Percentiles rank a stretch among this genome's conserved stretches.
Conservation (phyloP, 2,113 vertebrate species). For the Loxodonta africana region DNA sequence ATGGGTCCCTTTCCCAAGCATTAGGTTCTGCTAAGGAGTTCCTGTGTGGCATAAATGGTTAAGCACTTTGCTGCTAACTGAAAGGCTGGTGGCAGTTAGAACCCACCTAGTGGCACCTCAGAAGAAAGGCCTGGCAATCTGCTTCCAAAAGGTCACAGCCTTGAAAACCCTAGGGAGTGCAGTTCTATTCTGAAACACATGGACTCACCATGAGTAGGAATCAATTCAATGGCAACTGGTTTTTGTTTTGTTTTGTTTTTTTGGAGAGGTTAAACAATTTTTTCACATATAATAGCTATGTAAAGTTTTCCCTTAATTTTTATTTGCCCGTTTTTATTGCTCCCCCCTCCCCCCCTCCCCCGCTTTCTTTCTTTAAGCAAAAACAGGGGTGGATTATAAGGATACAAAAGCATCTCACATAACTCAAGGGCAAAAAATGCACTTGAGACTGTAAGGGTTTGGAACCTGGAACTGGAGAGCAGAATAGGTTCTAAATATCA, state of each 20-base stretch:
- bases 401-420: background rate
- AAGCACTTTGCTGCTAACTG: too few species aligned
- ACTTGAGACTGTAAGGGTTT: background rate
- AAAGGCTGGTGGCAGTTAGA: too few species aligned
- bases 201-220: too few species aligned
- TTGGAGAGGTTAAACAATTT: background rate
- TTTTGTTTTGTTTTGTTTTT: too few species aligned
- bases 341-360: too few species aligned
- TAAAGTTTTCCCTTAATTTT: conserved; percentile 19
- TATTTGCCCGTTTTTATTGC: background rate
- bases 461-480: background rate
- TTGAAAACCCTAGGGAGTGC: too few species aligned
- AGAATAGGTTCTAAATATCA: background rate
- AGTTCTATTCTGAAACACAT: too few species aligned
- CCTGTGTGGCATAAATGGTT: too few species aligned
- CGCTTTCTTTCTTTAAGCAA: background rate
- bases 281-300: background rate
- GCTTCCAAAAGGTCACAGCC: too few species aligned
- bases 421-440: background rate
- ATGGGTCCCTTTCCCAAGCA: conserved; percentile 14
- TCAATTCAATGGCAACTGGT: too few species aligned
- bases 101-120: too few species aligned
- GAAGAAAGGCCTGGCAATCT: too few species aligned
- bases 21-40: background rate
- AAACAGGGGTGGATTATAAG: background rate